Evolutionary conservation across 2,888 invertebrate genomes (phyloP), one percentile per base, ranked within the genome.

Genomic region (Meliscaeva auricollis): DNA sequence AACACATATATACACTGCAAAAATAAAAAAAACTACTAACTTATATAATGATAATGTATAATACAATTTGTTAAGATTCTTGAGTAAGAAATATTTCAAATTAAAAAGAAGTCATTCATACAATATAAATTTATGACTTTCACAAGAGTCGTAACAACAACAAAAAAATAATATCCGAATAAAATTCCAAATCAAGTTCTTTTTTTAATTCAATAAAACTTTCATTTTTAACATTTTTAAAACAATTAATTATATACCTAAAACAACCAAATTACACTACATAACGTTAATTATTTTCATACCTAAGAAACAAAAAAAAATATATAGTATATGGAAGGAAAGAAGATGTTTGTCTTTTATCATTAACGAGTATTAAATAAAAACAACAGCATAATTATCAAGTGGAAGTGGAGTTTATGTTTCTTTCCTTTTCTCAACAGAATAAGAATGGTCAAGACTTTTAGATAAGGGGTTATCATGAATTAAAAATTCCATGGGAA

Each of bases 281-380:
- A 79, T 84, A 66, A 84, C 79, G 79, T 79, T 84, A 75, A 79
- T 79, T 84, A 84, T 84, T 84, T 84, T 84, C 84, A 84, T 84
- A 84, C 84, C 84, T 76, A 84, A 78, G 75, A 66, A 64, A 64
- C 30, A 48, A 48, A 46, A 26, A 62, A 58, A 41, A 44, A 22
- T 26, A 26, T 2, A 38, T 30, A 35, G 35, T 35, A 58, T 58
- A 38, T 58, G 6, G 17, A 68, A 52, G 17, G 38, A 75, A 68
- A 44, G 32, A 74, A 74, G 70, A 84, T 66, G 46, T 84, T 79
- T 84, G 79, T 79, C 79, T 84, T 74, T 79, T 79, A 74, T 83
- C 73, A 76, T 84, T 79, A 84, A 68, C 84, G 79, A 84, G 84
- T 84, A 84, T 84, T 84, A 79, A 84, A 84, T 84, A 84, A 84